Conservation (phyloP, 2,888 invertebrate genomes). For the Ennomos quercinarius region DNA sequence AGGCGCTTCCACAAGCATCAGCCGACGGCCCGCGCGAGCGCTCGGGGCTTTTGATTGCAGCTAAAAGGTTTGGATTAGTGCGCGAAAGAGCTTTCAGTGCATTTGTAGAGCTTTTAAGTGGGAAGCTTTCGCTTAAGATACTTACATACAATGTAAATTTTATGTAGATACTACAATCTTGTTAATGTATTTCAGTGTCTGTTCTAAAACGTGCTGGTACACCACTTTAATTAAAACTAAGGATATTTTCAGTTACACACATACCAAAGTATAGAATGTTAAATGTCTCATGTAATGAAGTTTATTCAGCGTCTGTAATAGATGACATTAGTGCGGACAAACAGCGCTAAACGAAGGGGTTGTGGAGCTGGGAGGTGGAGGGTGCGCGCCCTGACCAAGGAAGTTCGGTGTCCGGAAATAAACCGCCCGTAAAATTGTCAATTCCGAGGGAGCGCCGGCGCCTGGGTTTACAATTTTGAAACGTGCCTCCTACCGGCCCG, state of each 20-base stretch:
- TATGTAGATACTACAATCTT: constrained; percentile 65
- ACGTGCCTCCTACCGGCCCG: constrained; percentile 50
- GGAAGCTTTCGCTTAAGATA: constrained; percentile 85
- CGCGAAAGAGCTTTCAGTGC: constrained; percentile 86
- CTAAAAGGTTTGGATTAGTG: constrained; percentile 86
- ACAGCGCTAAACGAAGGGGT: constrained; percentile 64
- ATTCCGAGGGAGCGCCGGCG: constrained; percentile 82
- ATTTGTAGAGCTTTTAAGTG: constrained; percentile 86
- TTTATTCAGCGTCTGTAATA: constrained; percentile 48
- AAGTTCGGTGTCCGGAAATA: constrained; percentile 86
- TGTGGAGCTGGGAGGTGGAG: constrained; percentile 55
- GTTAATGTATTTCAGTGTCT: constrained; percentile 35
- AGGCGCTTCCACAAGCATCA: constrained; percentile 84
- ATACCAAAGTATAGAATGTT: constrained; percentile 1
- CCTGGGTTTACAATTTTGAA: constrained; percentile 74
- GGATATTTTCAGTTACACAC: constrained; percentile 39
- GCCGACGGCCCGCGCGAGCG: constrained; percentile 67
- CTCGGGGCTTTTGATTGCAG: constrained; percentile 86
- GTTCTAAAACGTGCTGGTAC: constrained; percentile 21
- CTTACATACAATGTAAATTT: constrained; percentile 85
- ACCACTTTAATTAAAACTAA: constrained; percentile 9
- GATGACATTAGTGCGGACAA: constrained; percentile 50
- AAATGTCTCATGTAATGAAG: constrained; percentile 27
- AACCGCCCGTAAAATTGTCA: constrained; percentile 90
- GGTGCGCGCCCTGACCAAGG: constrained; percentile 71